Base-by-base conservation (phyloP, 2,888 invertebrate species). In the Steinernema carpocapsae region DNA sequence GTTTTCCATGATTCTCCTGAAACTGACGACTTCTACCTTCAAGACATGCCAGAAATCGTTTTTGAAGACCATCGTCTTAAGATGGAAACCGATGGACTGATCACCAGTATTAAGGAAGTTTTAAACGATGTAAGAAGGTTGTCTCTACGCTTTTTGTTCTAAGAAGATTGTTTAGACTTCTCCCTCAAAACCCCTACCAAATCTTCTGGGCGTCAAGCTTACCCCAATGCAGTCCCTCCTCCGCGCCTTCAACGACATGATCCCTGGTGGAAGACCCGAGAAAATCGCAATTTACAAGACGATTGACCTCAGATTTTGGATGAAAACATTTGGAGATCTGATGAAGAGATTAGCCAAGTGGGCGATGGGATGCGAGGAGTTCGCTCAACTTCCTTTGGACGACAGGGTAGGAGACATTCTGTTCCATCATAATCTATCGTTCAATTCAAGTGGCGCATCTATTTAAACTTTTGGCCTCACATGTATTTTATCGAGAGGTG, bases 361-460 rank as follows among this genome's bases (percentile, higher is more conserved):
- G 26, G 22, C 71, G 24, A 74, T 70, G 43, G 70, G 71, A 14
- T 74, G 74, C 72, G 32, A 74, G 52, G 70, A 74, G 22, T 74
- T 74, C 45, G 71, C 51, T 0, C 24, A 70, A 19, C 56, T 74
- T 24, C 70, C 64, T 14, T 48, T 52, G 19, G 42, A 59, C 43
- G 70, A 74, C 22, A 74, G 48, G 46, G 74, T 74, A n/a, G n/a
- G n/a, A n/a, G 29, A 0, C 4, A 37, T 37, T 37, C 10, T 37
- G 37, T 45, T 74, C 22, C 7, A 10, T 64, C 17, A 22, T 2
- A 3, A 4, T 4, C 24, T 56, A 26, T 56, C 19, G 51, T 12
- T 19, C 26, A 26, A 56, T 56, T 64, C n/a, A 1, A 64, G 64
- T 64, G 64, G 64, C 29, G 32, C 6, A 29, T 64, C 32, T 64